phyloP scores from a whole-genome alignment of 2,888 invertebrate species.

The Listrodromus nycthemerus region DNA sequence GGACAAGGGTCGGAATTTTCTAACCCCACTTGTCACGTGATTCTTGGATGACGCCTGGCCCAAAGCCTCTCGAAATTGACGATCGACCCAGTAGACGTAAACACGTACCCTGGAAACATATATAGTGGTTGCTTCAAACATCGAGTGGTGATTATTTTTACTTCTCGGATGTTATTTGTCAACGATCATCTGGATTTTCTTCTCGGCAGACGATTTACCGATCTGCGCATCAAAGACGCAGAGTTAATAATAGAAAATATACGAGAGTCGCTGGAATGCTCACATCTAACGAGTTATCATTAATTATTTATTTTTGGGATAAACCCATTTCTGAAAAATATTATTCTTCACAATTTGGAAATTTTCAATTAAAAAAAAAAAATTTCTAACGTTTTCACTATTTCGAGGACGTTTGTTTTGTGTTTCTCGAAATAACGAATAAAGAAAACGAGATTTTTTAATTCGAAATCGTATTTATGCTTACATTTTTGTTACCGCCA shows the following conservation, averaged over 20 bases:
- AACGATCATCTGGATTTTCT: constrained; percentile 21
- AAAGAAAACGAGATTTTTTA: too few species aligned
- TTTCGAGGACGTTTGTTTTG: too few species aligned
- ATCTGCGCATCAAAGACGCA: not conserved
- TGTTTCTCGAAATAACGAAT: too few species aligned
- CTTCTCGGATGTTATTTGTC: not conserved
- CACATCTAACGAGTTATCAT: too few species aligned
- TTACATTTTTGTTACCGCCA: too few species aligned
- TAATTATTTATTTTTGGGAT: too few species aligned
- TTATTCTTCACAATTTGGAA: too few species aligned
- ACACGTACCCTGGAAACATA: constrained; percentile 34
- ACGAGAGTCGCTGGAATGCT: too few species aligned
- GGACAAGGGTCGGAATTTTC: constrained; percentile 49
- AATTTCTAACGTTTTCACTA: too few species aligned
- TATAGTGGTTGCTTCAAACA: constrained; percentile 10
- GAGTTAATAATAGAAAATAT: not conserved
- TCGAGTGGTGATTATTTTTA: constrained; percentile 10
- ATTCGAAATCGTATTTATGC: too few species aligned
- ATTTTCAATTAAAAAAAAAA: too few species aligned
- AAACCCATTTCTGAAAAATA: too few species aligned
- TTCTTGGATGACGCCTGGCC: constrained; percentile 4
- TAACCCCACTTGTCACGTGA: constrained; percentile 46
- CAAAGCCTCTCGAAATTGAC: constrained; percentile 18
- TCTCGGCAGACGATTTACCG: not conserved
- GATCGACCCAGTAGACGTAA: constrained; percentile 55